A percentile compares a stretch with the other conserved stretches of the same genome.
These are phyloP conservation scores for Dermatophagoides farinae DNA, from an alignment of 1,140 invertebrate species.

Conservation along the genomic window DNA sequence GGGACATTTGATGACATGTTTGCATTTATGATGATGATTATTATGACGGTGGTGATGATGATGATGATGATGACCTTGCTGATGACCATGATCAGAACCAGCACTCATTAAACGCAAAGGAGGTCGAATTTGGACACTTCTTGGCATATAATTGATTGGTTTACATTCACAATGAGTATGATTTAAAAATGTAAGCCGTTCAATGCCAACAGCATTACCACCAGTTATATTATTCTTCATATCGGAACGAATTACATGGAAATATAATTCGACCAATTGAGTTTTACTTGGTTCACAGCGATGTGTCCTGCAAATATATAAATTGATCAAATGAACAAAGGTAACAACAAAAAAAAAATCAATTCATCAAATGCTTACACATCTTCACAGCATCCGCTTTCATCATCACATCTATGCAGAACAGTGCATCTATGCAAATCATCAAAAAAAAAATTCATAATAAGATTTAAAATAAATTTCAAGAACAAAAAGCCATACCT, in stretches of 20 bases:
- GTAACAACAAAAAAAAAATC: neutral
- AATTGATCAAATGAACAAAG: neutral
- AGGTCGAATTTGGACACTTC: neutral
- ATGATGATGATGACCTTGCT: neutral
- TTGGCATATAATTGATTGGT: neutral
- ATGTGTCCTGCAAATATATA: neutral
- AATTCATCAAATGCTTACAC: neutral
- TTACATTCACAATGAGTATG: constrained; percentile 4
- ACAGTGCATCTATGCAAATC: constrained; percentile 5
- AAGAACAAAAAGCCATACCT: neutral
- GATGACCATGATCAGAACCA: neutral
- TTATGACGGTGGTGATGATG: neutral
- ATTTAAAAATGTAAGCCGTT: neutral
- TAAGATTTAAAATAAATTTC: neutral
- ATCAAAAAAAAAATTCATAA: neutral
- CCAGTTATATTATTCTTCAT: neutral
- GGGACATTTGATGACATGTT: neutral
- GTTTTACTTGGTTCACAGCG: neutral
- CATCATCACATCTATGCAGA: constrained; percentile 9
- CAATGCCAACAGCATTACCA: neutral
- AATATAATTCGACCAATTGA: neutral
- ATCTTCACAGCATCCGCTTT: constrained; percentile 10
- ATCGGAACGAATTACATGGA: neutral
- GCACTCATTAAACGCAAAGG: neutral
- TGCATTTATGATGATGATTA: neutral